Base-by-base conservation (phyloP, 1,140 invertebrate genomes). In the Antheraea pernyi region DNA sequence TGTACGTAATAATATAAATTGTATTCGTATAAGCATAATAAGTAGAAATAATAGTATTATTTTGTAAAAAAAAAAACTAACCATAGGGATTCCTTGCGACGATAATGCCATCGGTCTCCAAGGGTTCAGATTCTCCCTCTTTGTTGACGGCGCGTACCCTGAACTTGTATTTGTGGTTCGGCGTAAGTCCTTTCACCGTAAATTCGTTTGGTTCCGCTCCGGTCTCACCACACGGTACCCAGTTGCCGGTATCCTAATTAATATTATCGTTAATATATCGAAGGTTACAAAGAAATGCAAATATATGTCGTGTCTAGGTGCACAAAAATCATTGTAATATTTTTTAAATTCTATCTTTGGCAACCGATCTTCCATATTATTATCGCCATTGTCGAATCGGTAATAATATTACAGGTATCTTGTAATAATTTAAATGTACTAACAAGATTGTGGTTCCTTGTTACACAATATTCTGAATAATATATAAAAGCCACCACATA, bases 81-180 rank as follows among this genome's bases (percentile, higher is more conserved):
- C 97, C 97, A 83, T 99, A 99, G 66, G 99, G 99, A 95, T 99
- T 99, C 87, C 98, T 99, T 37, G 98, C 98, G 39, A 96, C 74
- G 76, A 98, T 98, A 6, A 96, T 93, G 78, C 98, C 97, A 11
- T 96, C 96, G 36, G 98, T 98, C 88, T 98, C 97, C 59, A 99
- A 92, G 30, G 99, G 98, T 78, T 99, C 98, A 0, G 98, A 99
- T 93, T 98, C 97, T 2, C 99, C 99, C 93, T 99, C 99, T 85
- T 99, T 99, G 90, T 99, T 99, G 39, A 99, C 97, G 39, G 99
- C 99, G 80, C 98, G 98, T 0, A 99, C 99, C 60, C 99, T 94
- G 94, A 99, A 99, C 92, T 99, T 99, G 91, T 99, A 99, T 80
- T 98, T 98, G 91, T 99, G 99, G 79, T 99, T 99, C 0, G 98